phyloP scores from a whole-genome alignment of 53 echinoderm and acorn worm genomes.

The Arbacia lixula region DNA sequence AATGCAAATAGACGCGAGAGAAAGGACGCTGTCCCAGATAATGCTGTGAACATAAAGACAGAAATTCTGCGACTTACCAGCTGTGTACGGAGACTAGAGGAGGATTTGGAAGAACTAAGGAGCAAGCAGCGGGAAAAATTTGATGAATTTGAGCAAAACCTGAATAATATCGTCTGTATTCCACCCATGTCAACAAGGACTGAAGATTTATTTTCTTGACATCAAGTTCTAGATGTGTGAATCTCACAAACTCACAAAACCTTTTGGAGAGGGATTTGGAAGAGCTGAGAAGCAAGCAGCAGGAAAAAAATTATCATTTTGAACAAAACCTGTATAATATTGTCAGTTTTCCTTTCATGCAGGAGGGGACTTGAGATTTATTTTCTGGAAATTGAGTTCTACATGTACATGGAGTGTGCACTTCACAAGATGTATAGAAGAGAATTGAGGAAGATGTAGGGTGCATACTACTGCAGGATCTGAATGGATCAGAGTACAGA shows the following conservation, averaged over 20 bases:
- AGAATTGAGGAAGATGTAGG: slow-evolving; percentile 9
- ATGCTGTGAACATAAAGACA: background rate
- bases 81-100: slow-evolving; percentile 5
- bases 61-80: slow-evolving; percentile 20
- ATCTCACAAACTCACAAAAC: too few relatives aligned
- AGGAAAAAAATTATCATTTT: slow-evolving; percentile 17
- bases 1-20: background rate
- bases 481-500: too few relatives aligned
- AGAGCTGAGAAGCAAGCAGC: slow-evolving; percentile 17
- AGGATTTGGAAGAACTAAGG: slow-evolving; percentile 27
- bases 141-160: slow-evolving; percentile 19
- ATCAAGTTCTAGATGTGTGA: too few relatives aligned
- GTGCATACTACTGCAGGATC: slow-evolving; percentile 5
- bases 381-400: too few relatives aligned
- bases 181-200: slow-evolving; percentile 48
- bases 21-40: background rate
- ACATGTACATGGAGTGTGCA: too few relatives aligned
- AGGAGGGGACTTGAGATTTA: slow-evolving; percentile 21
- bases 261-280: slow-evolving; percentile 38
- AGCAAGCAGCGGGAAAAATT: slow-evolving; percentile 27
- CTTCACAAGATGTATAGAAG: too few relatives aligned
- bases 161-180: slow-evolving; percentile 37
- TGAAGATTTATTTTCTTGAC: background rate
- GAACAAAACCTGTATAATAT: slow-evolving; percentile 7
- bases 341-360: slow-evolving; percentile 48